Evolutionary conservation across 1,140 invertebrate species (phyloP), one percentile per base, ranked within the genome.

Genomic region (Neodiprion fabricii): DNA sequence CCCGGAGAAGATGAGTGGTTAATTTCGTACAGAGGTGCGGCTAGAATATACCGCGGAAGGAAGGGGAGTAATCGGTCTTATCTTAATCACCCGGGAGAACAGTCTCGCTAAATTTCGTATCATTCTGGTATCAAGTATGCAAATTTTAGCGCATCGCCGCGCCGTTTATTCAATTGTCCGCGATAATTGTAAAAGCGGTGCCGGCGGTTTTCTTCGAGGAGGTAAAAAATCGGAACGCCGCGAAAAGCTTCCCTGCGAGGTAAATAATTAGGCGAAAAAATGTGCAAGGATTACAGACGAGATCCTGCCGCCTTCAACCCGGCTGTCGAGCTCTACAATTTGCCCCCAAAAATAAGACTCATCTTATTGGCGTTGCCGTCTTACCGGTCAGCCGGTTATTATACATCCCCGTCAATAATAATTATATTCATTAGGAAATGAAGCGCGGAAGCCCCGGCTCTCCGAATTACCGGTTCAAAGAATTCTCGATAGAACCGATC

Each of bases 291-390:
- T 40, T 40, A 40, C 5, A 40, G 28, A 40, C 28, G 28, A 40
- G 1, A 40, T 40, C 28, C 28, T 3, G 28, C 5, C 28, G 2
- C 28, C 28, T 40, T 40, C 28, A 40, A 40, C 28, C 28, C 28
- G 53, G 9, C 53, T 61, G 11, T 61, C 53, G 53, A 14, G 53
- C 53, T 61, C 53, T 61, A 61, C 53, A 61, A 61, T 61, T 61
- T 61, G 4, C 53, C 53, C 53, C 53, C 53, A 7, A 61, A 61
- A 61, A 61, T 61, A 61, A 61, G n/a, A 61, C 53, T 61, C 53
- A 61, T 61, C 53, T 61, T 61, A 61, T 61, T 61, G 53, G 53
- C 53, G 53, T 61, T 61, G 53, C 53, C 53, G 53, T 61, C 53
- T 61, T 61, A 61, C 53, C 11, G 28, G 28, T 40, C 28, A 17